These are phyloP conservation scores for Protophormia terraenovae DNA, from an alignment of 2,888 invertebrate genomes.

Conservation along the genomic window DNA sequence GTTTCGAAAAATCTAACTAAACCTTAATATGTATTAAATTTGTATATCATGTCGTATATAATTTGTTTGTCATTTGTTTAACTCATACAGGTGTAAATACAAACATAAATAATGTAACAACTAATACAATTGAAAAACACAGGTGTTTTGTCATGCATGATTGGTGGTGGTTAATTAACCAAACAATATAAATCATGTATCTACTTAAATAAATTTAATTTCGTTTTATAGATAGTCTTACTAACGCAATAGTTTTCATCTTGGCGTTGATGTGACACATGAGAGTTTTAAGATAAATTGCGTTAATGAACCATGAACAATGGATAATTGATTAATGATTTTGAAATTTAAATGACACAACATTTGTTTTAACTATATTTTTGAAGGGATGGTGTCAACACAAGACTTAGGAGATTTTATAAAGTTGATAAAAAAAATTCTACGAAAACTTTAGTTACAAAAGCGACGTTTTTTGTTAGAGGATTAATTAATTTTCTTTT, in stretches of 20 bases:
- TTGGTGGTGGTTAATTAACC: constrained; percentile 52
- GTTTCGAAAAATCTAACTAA: neutral
- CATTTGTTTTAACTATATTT: neutral
- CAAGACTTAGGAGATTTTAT: too few species aligned
- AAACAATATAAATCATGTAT: constrained; percentile 61
- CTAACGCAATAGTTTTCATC: constrained; percentile 6
- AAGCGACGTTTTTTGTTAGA: too few species aligned
- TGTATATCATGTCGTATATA: neutral
- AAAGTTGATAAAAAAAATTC: too few species aligned
- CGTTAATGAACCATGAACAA: constrained; percentile 57
- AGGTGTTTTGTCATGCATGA: constrained; percentile 61
- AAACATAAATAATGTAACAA: neutral
- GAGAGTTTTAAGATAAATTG: constrained; percentile 48
- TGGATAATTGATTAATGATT: constrained; percentile 49
- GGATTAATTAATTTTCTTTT: too few species aligned
- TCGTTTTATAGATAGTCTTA: neutral
- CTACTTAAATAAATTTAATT: constrained; percentile 46
- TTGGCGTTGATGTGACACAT: constrained; percentile 15
- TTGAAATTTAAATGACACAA: constrained; percentile 15
- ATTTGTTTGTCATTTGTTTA: constrained; percentile 24
- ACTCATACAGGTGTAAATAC: neutral
- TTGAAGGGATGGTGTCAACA: too few species aligned
- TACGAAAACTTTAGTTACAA: too few species aligned
- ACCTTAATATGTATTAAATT: neutral
- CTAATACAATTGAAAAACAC: neutral